Percentiles rank a stretch among this genome's conserved stretches.
phyloP scores from a whole-genome alignment of 2,888 invertebrate genomes.

The Drosophila affinis region DNA sequence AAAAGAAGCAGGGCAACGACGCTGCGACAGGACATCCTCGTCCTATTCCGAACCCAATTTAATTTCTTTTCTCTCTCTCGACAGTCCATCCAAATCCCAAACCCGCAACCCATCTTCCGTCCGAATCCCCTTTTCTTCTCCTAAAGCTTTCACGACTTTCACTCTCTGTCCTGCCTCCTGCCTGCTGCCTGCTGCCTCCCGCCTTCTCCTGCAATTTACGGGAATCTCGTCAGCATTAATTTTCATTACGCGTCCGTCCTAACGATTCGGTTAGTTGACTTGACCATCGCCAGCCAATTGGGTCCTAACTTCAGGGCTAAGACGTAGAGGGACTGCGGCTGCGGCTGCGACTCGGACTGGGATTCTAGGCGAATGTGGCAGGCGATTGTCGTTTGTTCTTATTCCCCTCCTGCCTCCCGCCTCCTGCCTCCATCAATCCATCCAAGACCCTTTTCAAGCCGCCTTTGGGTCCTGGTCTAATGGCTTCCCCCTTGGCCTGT shows the following conservation, averaged over 20 bases:
- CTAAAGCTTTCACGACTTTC: slow-evolving; percentile 44
- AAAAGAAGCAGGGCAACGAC: slow-evolving; percentile 8
- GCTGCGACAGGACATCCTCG: background rate
- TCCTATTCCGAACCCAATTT: slow-evolving; percentile 1
- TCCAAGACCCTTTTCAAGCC: slow-evolving; percentile 38
- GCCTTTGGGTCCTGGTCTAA: slow-evolving; percentile 22
- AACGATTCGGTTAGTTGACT: slow-evolving; percentile 78
- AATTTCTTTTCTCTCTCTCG: background rate
- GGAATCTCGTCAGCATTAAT: slow-evolving; percentile 76
- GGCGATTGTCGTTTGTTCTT: slow-evolving; percentile 27
- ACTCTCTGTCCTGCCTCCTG: slow-evolving; percentile 45
- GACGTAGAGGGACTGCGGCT: background rate
- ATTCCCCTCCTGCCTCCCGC: background rate
- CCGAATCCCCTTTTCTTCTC: background rate
- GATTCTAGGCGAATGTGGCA: slow-evolving; percentile 28
- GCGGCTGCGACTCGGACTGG: background rate
- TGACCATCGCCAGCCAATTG: slow-evolving; percentile 44
- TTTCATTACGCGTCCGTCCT: slow-evolving; percentile 75
- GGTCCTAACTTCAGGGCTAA: slow-evolving; percentile 19
- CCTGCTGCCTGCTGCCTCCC: slow-evolving; percentile 10
- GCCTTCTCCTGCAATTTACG: slow-evolving; percentile 56
- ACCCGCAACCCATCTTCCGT: background rate
- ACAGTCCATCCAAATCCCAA: background rate
- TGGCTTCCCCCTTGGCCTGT: slow-evolving; percentile 16
- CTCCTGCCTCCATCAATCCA: background rate